Conservation (phyloP, 2,888 invertebrate species). For the Norana najaformis region DNA sequence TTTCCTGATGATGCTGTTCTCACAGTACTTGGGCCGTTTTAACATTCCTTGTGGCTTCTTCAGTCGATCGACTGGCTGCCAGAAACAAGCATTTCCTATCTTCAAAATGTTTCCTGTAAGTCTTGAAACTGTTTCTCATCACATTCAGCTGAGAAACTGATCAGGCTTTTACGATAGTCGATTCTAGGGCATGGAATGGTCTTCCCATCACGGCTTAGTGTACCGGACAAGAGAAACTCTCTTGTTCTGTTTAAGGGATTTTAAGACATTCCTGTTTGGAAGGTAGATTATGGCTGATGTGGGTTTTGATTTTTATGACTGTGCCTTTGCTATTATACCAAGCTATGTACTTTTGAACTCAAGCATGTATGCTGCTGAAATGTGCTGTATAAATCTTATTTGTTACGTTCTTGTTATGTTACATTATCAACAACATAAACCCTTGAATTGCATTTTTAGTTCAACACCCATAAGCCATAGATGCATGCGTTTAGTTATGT, state of each 20-base stretch:
- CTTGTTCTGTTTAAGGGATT: neutral
- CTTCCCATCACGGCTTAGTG: neutral
- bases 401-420: too few species aligned
- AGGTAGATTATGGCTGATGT: neutral
- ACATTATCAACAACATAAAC: too few species aligned
- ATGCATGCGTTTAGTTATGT: too few species aligned
- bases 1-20: slow-evolving; percentile 71
- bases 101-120: slow-evolving; percentile 80
- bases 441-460: too few species aligned
- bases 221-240: neutral
- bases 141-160: neutral
- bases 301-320: neutral
- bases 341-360: too few species aligned
- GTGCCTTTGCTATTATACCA: too few species aligned
- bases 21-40: slow-evolving; percentile 53
- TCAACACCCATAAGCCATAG: too few species aligned
- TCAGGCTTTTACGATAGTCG: neutral
- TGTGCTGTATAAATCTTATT: neutral
- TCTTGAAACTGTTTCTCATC: slow-evolving; percentile 8
- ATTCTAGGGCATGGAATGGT: neutral
- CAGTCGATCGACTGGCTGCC: slow-evolving; percentile 67
- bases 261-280: neutral
- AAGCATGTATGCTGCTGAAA: neutral
- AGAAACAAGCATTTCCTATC: slow-evolving; percentile 70
- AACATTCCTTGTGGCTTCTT: slow-evolving; percentile 50